A percentile compares a stretch with the other conserved stretches of the same genome.
Conservation (phyloP, 2,888 invertebrate species). For the Eretmocerus hayati region DNA sequence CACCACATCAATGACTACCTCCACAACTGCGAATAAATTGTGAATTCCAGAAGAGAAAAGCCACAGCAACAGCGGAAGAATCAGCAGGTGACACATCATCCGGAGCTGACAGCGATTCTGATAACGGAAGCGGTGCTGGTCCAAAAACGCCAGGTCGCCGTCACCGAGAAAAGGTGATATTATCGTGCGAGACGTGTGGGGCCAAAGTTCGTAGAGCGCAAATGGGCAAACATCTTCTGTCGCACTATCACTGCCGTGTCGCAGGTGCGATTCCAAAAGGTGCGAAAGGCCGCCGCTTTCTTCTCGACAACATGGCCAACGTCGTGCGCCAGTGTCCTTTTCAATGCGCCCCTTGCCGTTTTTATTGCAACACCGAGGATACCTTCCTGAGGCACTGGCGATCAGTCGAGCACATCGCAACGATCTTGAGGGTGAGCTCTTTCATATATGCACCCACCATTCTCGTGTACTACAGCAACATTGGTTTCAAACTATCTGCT, state of each 20-base stretch:
- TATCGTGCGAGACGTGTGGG: constrained; percentile 66
- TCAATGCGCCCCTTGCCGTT: constrained; percentile 77
- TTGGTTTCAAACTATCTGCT: no score
- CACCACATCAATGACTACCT: no score
- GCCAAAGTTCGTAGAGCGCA: constrained; percentile 61
- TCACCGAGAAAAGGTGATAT: constrained; percentile 53
- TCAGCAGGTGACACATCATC: constrained; percentile 4
- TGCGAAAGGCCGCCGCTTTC: constrained; percentile 50
- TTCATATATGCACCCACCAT: no score
- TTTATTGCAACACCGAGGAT: constrained; percentile 72
- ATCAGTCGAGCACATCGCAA: constrained; percentile 56
- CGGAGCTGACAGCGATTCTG: neutral
- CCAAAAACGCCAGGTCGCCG: no score
- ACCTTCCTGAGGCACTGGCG: constrained; percentile 69
- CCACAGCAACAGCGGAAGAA: neutral
- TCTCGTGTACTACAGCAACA: no score
- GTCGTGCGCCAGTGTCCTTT: constrained; percentile 77
- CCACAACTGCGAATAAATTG: no score
- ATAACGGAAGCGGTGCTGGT: no score
- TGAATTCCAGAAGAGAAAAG: neutral
- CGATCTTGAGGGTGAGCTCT: constrained; percentile 40
- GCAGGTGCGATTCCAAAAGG: constrained; percentile 51
- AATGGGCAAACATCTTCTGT: constrained; percentile 79
- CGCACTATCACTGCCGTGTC: constrained; percentile 71
- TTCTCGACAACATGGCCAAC: constrained; percentile 69